Percentiles rank a stretch among this genome's conserved stretches.
Conservation (phyloP, 2,888 invertebrate species). For the Euphydryas editha region DNA sequence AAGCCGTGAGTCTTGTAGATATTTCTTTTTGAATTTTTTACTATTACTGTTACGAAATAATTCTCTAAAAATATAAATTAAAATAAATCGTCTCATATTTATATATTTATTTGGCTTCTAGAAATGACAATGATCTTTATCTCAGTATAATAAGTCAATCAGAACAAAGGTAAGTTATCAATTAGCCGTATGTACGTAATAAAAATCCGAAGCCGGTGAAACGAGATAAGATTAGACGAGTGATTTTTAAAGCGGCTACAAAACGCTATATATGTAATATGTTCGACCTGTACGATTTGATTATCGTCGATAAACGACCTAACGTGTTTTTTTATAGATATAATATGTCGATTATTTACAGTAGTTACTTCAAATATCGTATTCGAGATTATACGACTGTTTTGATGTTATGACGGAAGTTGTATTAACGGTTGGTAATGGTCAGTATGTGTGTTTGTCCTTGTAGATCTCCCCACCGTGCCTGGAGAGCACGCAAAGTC, state of each 20-base stretch:
- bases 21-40: too few relatives aligned
- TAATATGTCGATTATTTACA: slow-evolving; percentile 11
- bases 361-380: not conserved
- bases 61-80: too few relatives aligned
- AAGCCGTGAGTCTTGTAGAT: too few relatives aligned
- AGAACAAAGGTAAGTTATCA: not conserved
- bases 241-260: slow-evolving; percentile 47
- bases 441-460: too few relatives aligned
- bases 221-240: slow-evolving; percentile 49
- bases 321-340: not conserved
- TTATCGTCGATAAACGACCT: slow-evolving; percentile 43
- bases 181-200: slow-evolving; percentile 9
- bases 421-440: too few relatives aligned
- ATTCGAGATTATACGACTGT: too few relatives aligned
- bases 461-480: too few relatives aligned
- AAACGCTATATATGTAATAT: slow-evolving; percentile 33
- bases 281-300: slow-evolving; percentile 46
- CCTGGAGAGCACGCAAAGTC: too few relatives aligned
- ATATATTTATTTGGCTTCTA: not conserved
- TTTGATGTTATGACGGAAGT: too few relatives aligned
- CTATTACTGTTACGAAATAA: too few relatives aligned
- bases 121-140: not conserved
- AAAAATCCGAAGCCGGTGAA: slow-evolving; percentile 21
- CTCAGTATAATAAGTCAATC: not conserved
- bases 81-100: too few relatives aligned